These are phyloP conservation scores for Scotopteryx bipunctaria DNA, from an alignment of 2,888 invertebrate genomes.

Conservation along the genomic window DNA sequence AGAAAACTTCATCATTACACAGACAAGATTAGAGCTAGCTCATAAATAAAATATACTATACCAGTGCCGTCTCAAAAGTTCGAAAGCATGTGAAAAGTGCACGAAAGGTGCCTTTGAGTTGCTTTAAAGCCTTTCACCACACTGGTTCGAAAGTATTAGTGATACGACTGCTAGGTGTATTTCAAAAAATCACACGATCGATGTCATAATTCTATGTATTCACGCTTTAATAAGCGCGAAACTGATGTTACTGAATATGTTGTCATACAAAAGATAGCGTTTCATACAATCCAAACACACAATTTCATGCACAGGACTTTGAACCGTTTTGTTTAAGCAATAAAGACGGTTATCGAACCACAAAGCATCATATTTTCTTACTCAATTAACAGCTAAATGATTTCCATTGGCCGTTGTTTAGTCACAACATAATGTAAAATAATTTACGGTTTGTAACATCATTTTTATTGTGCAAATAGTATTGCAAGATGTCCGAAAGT, in stretches of 20 bases:
- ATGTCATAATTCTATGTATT: constrained; percentile 57
- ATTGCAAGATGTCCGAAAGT: constrained; percentile 35
- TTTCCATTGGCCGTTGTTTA: constrained; percentile 26
- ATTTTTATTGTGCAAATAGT: constrained; percentile 16
- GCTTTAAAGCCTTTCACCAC: no score
- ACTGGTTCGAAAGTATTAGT: no score
- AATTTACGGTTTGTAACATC: constrained; percentile 22
- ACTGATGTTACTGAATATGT: constrained; percentile 55
- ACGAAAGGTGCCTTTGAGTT: no score
- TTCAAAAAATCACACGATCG: constrained; percentile 68
- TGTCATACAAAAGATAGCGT: constrained; percentile 54
- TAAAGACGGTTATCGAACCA: constrained; percentile 10
- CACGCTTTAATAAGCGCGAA: constrained; percentile 59
- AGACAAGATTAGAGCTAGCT: no score
- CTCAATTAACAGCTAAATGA: constrained; percentile 28
- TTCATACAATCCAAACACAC: constrained; percentile 25
- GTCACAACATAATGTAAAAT: constrained; percentile 20
- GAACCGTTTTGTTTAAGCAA: neutral
- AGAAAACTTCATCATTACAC: no score
- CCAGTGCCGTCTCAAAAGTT: no score
- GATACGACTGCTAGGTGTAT: no score
- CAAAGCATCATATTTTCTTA: constrained; percentile 19
- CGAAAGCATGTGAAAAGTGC: no score
- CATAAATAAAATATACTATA: no score
- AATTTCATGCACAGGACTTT: constrained; percentile 7